Percentiles rank a stretch among this genome's conserved stretches.
Conservation (phyloP, 2,113 vertebrate genomes). For the Lampris megalopsis region DNA sequence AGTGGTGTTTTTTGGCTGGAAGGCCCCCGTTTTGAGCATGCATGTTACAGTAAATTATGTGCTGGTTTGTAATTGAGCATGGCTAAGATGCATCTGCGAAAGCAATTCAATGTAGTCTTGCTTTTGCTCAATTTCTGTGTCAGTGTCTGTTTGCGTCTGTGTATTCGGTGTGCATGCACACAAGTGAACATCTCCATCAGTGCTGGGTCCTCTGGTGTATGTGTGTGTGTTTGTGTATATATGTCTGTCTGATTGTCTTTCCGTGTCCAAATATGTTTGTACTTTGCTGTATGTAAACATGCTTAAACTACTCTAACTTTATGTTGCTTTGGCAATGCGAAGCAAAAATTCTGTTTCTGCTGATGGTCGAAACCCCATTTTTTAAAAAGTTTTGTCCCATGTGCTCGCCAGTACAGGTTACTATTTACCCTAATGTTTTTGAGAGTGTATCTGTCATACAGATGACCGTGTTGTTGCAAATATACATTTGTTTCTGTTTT, state of each 20-base stretch:
- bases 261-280: neutral
- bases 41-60: conserved; percentile 61
- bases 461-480: conserved; percentile 28
- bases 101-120: conserved; percentile 44
- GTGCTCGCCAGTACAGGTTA: conserved; percentile 60
- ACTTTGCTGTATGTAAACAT: conserved; percentile 1
- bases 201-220: neutral
- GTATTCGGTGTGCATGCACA: neutral
- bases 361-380: neutral
- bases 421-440: conserved; percentile 46
- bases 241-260: neutral
- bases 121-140: conserved; percentile 38
- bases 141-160: conserved; percentile 23
- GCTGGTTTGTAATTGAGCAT: conserved; percentile 57
- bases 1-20: conserved; percentile 37
- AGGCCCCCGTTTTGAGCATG: conserved; percentile 76
- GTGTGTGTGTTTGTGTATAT: conserved; percentile 3
- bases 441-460: conserved; percentile 17
- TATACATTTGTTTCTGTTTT: conserved; percentile 29
- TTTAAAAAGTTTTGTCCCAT: conserved; percentile 31
- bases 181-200: conserved; percentile 13
- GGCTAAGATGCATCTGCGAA: conserved; percentile 43
- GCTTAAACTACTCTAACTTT: conserved; percentile 14
- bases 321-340: conserved; percentile 29
- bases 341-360: conserved; percentile 30